Percentiles rank a stretch among this genome's conserved stretches.
Evolutionary conservation across 2,888 invertebrate genomes (phyloP).

Genomic region (Caenorhabditis sp.): DNA sequence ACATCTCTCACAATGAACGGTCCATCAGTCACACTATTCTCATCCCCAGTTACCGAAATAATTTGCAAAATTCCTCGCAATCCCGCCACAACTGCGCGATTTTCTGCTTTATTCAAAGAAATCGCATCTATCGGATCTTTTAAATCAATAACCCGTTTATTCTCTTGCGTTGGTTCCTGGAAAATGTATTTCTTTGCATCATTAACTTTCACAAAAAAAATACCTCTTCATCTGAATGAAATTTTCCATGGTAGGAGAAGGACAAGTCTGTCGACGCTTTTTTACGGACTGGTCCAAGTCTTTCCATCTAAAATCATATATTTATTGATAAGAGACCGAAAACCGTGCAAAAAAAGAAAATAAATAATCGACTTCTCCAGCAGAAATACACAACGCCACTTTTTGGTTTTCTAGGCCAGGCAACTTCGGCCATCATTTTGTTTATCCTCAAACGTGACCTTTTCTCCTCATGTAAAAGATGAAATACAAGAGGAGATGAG

Average conservation of each 20-base stretch:
- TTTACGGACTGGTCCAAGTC: conserved; percentile 20
- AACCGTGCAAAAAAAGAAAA: too few species aligned
- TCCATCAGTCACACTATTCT: conserved; percentile 8
- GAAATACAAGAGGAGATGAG: too few species aligned
- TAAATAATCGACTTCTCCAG: background rate
- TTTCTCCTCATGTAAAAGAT: too few species aligned
- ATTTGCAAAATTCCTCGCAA: conserved; percentile 52
- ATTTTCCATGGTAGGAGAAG: conserved; percentile 26
- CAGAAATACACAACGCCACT: background rate
- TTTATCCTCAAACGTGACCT: too few species aligned
- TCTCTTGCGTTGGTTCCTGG: conserved; percentile 34
- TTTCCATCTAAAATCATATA: conserved; percentile 15
- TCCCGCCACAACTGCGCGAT: conserved; percentile 43
- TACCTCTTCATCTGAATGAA: conserved; percentile 27
- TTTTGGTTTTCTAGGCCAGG: conserved; percentile 2
- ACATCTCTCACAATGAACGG: conserved; percentile 27
- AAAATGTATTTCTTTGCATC: background rate
- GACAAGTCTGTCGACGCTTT: conserved; percentile 32
- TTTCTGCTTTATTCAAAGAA: conserved; percentile 38
- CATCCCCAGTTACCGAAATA: conserved; percentile 15
- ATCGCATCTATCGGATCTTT: conserved; percentile 52
- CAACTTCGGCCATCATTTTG: background rate
- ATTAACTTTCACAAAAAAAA: too few species aligned
- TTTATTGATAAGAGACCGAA: too few species aligned
- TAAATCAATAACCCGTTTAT: conserved; percentile 36